Percentiles rank a stretch among this genome's conserved stretches.
phyloP scores from a whole-genome alignment of 2,797 vertebrate species.

The Gymnoscopelus braueri region DNA sequence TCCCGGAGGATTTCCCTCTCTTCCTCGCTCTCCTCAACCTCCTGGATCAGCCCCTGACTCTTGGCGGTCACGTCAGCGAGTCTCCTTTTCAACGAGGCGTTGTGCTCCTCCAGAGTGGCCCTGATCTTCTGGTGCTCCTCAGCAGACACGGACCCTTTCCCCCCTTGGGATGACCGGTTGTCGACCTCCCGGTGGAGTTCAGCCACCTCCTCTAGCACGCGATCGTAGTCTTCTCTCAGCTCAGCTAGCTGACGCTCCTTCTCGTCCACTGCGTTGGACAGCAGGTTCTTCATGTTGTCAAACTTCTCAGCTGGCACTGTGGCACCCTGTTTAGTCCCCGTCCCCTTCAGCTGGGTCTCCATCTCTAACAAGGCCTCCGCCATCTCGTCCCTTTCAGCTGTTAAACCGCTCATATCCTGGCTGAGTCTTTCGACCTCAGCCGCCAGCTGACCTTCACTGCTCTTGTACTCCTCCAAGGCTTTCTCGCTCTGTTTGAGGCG shows the following conservation, averaged over 20 bases:
- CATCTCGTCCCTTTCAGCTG: conserved; percentile 80
- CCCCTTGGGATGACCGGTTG: conserved; percentile 63
- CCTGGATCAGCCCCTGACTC: conserved; percentile 86
- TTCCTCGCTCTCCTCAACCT: conserved; percentile 80
- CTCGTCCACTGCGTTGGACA: conserved; percentile 87
- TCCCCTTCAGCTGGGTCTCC: conserved; percentile 83
- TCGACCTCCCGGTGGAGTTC: conserved; percentile 85
- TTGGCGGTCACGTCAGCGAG: conserved; percentile 82
- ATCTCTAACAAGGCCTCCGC: conserved; percentile 68
- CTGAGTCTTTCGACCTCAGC: conserved; percentile 85
- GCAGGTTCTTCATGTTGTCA: conserved; percentile 90
- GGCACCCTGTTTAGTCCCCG: conserved; percentile 64
- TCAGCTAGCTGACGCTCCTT: conserved; percentile 87
- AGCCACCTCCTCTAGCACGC: conserved; percentile 83
- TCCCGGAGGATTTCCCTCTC: conserved; percentile 85
- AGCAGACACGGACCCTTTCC: conserved; percentile 42
- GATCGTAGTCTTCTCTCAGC: conserved; percentile 84
- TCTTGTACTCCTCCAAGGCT: conserved; percentile 89
- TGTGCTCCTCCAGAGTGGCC: conserved; percentile 82
- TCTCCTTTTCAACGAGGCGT: conserved; percentile 79
- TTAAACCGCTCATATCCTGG: conserved; percentile 79
- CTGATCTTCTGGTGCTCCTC: conserved; percentile 85
- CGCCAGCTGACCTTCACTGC: conserved; percentile 85
- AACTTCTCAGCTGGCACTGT: conserved; percentile 86
- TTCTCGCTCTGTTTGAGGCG: conserved; percentile 92